Conservation (phyloP, 1,140 invertebrate species). For the Cotesia chilonis region DNA sequence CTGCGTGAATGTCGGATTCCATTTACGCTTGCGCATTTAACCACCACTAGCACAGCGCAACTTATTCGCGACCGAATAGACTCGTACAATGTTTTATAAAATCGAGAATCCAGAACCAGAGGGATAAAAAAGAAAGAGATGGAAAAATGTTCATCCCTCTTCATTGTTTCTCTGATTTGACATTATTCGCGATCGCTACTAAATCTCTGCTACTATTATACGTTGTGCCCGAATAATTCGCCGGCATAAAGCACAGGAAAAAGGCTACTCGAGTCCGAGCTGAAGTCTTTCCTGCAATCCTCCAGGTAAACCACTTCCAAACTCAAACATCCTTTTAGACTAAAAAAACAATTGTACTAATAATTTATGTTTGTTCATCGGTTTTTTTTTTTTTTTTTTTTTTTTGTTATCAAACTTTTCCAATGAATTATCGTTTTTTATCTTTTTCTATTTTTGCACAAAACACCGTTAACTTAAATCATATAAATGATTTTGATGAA, state of each 20-base stretch:
- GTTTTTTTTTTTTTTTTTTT: too few species aligned
- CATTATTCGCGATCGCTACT: slow-evolving; percentile 45
- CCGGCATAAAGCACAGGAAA: slow-evolving; percentile 17
- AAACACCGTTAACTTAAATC: too few species aligned
- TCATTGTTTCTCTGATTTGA: slow-evolving; percentile 36
- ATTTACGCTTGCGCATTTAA: slow-evolving; percentile 55
- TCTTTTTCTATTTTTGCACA: too few species aligned
- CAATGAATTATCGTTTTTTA: too few species aligned
- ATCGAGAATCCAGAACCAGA: not conserved
- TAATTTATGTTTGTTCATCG: too few species aligned
- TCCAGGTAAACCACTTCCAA: too few species aligned
- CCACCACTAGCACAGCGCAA: slow-evolving; percentile 37
- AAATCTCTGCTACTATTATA: slow-evolving; percentile 34
- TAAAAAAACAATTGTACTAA: too few species aligned
- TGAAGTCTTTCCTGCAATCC: too few species aligned
- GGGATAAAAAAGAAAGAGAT: not conserved
- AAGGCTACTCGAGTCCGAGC: not conserved
- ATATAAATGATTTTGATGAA: too few species aligned
- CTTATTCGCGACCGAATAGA: slow-evolving; percentile 49
- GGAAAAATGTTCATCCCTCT: slow-evolving; percentile 5
- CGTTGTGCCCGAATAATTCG: not conserved
- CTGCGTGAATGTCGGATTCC: slow-evolving; percentile 28
- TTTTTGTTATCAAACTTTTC: too few species aligned
- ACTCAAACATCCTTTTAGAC: too few species aligned
- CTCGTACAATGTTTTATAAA: slow-evolving; percentile 15